A percentile compares a stretch with the other conserved stretches of the same genome.
phyloP scores from a whole-genome alignment of 2,113 vertebrate genomes.

The Epinephelus cyanopodus region DNA sequence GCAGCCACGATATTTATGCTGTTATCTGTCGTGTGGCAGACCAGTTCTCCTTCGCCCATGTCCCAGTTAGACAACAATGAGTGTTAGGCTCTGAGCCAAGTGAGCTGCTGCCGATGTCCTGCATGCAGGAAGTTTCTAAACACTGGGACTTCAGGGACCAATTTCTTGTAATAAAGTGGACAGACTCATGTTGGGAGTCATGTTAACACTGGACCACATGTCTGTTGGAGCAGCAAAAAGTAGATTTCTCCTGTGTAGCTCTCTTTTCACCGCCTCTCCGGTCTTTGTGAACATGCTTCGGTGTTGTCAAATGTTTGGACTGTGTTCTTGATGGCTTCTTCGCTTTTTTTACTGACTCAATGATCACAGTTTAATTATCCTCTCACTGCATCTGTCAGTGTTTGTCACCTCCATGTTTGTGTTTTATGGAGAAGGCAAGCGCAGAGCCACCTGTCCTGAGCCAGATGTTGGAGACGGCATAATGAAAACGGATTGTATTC shows the following conservation, averaged over 20 bases:
- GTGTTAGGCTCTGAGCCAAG: slow-evolving; percentile 42
- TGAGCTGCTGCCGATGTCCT: slow-evolving; percentile 25
- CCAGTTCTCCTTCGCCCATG: slow-evolving; percentile 39
- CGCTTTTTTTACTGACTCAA: not conserved
- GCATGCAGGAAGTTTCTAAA: slow-evolving; percentile 56
- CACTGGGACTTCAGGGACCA: slow-evolving; percentile 46
- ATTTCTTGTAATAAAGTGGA: slow-evolving; percentile 47
- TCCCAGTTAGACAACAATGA: slow-evolving; percentile 40
- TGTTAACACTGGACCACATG: slow-evolving; percentile 42
- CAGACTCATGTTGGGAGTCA: slow-evolving; percentile 48
- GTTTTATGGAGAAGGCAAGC: slow-evolving; percentile 35
- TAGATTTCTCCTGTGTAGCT: not conserved
- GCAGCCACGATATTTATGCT: slow-evolving; percentile 17
- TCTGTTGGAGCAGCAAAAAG: slow-evolving; percentile 27
- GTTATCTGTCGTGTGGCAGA: slow-evolving; percentile 51
- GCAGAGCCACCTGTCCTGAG: slow-evolving; percentile 23
- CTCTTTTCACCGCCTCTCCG: slow-evolving; percentile 6
- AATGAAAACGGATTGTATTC: not conserved
- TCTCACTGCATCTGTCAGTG: slow-evolving; percentile 22
- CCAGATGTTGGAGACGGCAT: slow-evolving; percentile 27
- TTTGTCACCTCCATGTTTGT: slow-evolving; percentile 33
- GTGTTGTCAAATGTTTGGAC: slow-evolving; percentile 3
- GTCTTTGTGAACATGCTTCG: slow-evolving; percentile 20
- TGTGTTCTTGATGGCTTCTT: not conserved
- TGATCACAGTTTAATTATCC: slow-evolving; percentile 18